Base-by-base conservation (phyloP, 2,113 vertebrate species). In the Galeopterus variegatus region DNA sequence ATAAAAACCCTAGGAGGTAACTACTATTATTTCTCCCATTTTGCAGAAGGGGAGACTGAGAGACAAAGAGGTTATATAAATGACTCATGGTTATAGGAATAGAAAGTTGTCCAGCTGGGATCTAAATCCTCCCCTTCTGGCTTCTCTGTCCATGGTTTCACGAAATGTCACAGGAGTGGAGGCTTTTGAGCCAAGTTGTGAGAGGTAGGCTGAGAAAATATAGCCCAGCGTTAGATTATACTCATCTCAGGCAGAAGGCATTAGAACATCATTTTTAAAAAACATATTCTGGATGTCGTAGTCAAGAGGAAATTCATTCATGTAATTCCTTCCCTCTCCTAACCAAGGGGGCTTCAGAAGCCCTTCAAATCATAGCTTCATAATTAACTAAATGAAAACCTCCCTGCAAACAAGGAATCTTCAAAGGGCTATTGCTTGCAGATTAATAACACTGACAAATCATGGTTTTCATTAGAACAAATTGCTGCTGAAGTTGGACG, bases 351-450 rank as follows among this genome's bases (percentile, higher is more conserved):
- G 6, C 31, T 58, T 93, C 80, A 18, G 67, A 76, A 87, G 72
- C 75, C 72, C 90, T 64, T 92, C 21, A n/a, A 95, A 41, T 67
- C 24, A 58, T 7, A 14, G 4, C 52, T 64, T 93, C 54, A 19
- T 60, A 96, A 97, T 83, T 97, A 97, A 52, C 28, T 67, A 94
- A 97, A 96, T 94, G 95, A 96, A 97, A 93, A 77, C 0, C 54
- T 41, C 33, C 50, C 90, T 86, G 24, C 1, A 28, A 96, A 95
- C 75, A 58, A 56, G 92, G 50, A 41, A 76, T 96, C 84, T 94
- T 97, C 84, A 86, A 98, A 96, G 79, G 76, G 72, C 80, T 65
- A 3, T 50, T 60, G 85, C 82, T 36, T 77, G 70, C n/a, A 92
- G 91, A 70, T 31, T 76, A 94, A 54, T 79, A 97, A 97, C 58